phyloP scores from a whole-genome alignment of 2,113 vertebrate genomes.

The Acrocephalus kingi region DNA sequence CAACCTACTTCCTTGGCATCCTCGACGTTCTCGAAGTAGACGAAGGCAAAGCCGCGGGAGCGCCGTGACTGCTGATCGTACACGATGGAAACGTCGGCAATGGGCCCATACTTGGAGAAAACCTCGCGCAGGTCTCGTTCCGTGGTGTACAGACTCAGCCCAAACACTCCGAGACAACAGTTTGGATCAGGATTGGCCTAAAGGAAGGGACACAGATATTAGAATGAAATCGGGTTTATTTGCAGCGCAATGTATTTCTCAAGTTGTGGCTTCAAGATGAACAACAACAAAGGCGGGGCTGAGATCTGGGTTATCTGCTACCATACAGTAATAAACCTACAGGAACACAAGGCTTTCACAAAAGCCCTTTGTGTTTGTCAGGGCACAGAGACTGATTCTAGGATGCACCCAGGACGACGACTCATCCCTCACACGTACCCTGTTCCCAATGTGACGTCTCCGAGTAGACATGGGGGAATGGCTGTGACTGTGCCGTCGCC shows the following conservation, averaged over 20 bases:
- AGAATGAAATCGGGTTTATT: not conserved
- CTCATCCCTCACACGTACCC: constrained; percentile 67
- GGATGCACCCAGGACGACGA: accelerated
- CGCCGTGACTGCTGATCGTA: constrained; percentile 95
- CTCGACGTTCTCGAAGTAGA: constrained; percentile 92
- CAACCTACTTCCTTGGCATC: constrained; percentile 90
- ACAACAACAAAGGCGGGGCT: not conserved
- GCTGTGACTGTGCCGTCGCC: constrained; percentile 87
- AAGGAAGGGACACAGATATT: not conserved
- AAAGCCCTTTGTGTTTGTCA: not conserved
- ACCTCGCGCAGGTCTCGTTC: constrained; percentile 94
- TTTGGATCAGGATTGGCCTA: constrained; percentile 96
- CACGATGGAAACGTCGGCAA: constrained; percentile 90
- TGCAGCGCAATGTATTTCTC: not conserved
- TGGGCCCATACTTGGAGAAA: constrained; percentile 94
- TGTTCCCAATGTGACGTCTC: constrained; percentile 91
- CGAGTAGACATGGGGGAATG: constrained; percentile 97
- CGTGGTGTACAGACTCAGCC: constrained; percentile 93
- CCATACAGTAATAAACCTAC: not conserved
- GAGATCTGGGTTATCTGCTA: not conserved
- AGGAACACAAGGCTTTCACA: not conserved
- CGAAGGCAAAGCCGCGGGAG: constrained; percentile 93
- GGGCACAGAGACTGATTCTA: accelerated
- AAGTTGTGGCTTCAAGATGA: not conserved
- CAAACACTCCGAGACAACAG: constrained; percentile 93